phyloP scores from a whole-genome alignment of 2,113 vertebrate species.

The Pseudorhombus dupliciocellatus region DNA sequence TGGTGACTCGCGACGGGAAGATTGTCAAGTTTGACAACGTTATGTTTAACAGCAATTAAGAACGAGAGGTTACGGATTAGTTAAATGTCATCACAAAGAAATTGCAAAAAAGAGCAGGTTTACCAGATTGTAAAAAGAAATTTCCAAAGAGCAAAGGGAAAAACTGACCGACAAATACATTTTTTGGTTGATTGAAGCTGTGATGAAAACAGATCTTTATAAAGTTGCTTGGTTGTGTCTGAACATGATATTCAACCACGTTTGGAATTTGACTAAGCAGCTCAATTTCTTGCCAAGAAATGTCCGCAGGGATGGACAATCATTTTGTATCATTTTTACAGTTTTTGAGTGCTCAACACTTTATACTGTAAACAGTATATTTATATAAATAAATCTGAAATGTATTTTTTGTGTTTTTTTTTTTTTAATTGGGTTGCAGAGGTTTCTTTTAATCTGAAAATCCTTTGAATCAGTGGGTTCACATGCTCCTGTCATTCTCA shows the following conservation, averaged over 20 bases:
- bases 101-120: no score
- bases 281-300: slow-evolving; percentile 15
- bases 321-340: slow-evolving; percentile 19
- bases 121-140: not conserved
- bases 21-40: slow-evolving; percentile 72
- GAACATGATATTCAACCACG: not conserved
- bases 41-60: slow-evolving; percentile 53
- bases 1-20: slow-evolving; percentile 69
- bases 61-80: not conserved
- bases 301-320: not conserved
- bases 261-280: not conserved
- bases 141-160: not conserved
- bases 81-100: no score
- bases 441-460: no score
- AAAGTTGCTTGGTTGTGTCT: not conserved
- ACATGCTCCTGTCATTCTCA: no score
- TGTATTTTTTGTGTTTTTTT: no score
- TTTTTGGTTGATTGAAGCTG: not conserved
- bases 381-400: slow-evolving; percentile 2
- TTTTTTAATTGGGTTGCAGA: no score
- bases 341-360: not conserved
- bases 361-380: slow-evolving; percentile 42
- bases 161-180: not conserved
- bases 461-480: no score
- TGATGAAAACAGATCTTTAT: not conserved